Conservation (phyloP, 2,888 invertebrate genomes). For the Amblyjoppa proteus region DNA sequence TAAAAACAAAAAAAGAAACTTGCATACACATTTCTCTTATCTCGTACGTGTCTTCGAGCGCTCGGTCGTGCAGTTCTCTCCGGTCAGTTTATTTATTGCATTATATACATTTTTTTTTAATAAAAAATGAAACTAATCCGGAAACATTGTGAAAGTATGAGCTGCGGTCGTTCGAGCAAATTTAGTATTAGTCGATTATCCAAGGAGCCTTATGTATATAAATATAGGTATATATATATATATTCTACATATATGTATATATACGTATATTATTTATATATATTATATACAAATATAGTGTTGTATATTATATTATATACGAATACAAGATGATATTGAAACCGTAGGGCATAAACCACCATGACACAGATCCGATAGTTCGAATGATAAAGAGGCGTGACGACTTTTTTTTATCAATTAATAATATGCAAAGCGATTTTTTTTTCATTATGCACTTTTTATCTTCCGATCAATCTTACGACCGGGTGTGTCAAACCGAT, state of each 20-base stretch:
- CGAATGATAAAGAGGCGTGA: slow-evolving; percentile 31
- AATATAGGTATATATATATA: slow-evolving; percentile 69
- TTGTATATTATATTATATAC: slow-evolving; percentile 71
- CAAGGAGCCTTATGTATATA: slow-evolving; percentile 80
- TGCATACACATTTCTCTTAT: not conserved
- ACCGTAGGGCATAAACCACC: slow-evolving; percentile 52
- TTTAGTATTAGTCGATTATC: slow-evolving; percentile 79
- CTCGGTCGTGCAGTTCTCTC: slow-evolving; percentile 47
- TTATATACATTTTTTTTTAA: not conserved
- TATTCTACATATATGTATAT: slow-evolving; percentile 21
- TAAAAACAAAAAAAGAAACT: slow-evolving; percentile 10
- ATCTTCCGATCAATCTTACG: not conserved
- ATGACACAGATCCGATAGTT: slow-evolving; percentile 48
- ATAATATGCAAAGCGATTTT: slow-evolving; percentile 45
- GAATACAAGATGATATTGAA: slow-evolving; percentile 47
- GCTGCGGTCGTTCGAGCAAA: slow-evolving; percentile 67
- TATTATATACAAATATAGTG: slow-evolving; percentile 61
- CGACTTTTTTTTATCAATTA: not conserved
- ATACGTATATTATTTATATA: slow-evolving; percentile 36
- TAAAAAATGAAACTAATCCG: slow-evolving; percentile 25
- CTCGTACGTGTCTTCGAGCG: not conserved
- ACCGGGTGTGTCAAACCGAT: not conserved
- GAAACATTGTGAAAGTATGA: slow-evolving; percentile 38
- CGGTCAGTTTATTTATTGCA: slow-evolving; percentile 21
- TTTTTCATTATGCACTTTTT: slow-evolving; percentile 67